Base-by-base conservation (phyloP, 1,140 invertebrate genomes). In the Mamestra configurata region DNA sequence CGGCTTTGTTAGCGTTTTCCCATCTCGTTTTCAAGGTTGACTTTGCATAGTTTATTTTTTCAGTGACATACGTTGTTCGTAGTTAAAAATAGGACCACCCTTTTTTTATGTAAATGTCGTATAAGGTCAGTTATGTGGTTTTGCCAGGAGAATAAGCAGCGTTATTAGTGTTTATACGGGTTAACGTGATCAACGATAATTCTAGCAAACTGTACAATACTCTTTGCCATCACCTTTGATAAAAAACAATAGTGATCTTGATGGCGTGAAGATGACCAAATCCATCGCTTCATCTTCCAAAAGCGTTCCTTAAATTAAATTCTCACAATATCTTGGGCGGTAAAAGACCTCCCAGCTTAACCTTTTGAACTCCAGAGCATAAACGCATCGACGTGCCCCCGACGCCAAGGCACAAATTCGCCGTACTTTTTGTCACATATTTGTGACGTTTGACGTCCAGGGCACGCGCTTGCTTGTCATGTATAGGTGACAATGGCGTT, bases 21-120 rank as follows among this genome's bases (percentile, higher is more conserved):
- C 27, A 37, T 37, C 66, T 70, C 13, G 66, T 46, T 46, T 46
- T 70, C 66, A 70, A 46, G 64, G 66, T 43, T 31, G 10, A n/a
- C 35, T 66, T 4, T 49, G 40, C 5, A 24, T n/a, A 7, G 20
- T 70, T 24, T 49, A 22, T n/a, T 68, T 46, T 70, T 70, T 57
- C 13, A 27, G 22, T 2, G 22, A 27, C 10, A 27, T 2, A 53
- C 18, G 18, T 53, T 53, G 6, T 15, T 43, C 18, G 31, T 4
- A 20, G 13, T 66, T 10, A 40, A 40, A 20, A 66, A 31, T n/a
- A n/a, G n/a, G n/a, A 31, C 10, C 8, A 37, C 6, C 27, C 31
- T 27, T 10, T 22, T 40, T 20, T 31, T 27, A 0, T 31, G 55
- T 15, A 57, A 57, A 31, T 64, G 18, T 13, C 59, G n/a, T 64